phyloP scores from a whole-genome alignment of 2,888 invertebrate species.

The Prosapia bicincta region DNA sequence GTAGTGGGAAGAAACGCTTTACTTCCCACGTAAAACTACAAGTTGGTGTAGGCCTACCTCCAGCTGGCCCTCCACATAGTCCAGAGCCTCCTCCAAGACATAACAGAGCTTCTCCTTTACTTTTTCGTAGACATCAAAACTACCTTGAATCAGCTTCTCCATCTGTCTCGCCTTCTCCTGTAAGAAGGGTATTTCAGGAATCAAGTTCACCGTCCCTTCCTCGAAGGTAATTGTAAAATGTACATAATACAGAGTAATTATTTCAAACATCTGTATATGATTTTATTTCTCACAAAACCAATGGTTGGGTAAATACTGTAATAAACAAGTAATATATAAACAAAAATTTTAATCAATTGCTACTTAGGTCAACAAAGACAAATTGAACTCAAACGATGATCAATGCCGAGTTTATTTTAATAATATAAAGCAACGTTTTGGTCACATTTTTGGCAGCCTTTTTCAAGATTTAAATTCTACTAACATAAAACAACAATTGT shows the following conservation, averaged over 20 bases:
- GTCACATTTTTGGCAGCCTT: too few species aligned
- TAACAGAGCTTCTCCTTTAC: conserved; percentile 36
- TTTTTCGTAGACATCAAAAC: conserved; percentile 30
- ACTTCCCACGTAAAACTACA: conserved; percentile 30
- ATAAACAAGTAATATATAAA: too few species aligned
- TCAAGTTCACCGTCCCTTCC: conserved; percentile 8
- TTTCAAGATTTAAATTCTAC: too few species aligned
- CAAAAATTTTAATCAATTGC: too few species aligned
- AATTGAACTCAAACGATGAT: too few species aligned
- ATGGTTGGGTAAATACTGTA: too few species aligned
- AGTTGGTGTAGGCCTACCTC: conserved; percentile 23
- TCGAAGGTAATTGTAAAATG: background rate
- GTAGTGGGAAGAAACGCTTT: conserved; percentile 24
- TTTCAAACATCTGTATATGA: too few species aligned
- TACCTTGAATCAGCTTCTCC: conserved; percentile 32
- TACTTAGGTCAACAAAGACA: too few species aligned
- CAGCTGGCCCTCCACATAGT: conserved; percentile 35
- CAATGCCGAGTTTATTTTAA: too few species aligned
- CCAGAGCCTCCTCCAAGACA: conserved; percentile 40
- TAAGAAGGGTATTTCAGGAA: conserved; percentile 43
- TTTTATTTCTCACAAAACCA: too few species aligned
- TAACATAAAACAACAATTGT: too few species aligned
- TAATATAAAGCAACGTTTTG: too few species aligned
- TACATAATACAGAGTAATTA: background rate
- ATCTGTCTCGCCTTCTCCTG: conserved; percentile 45